Evolutionary conservation across 2,113 vertebrate species (phyloP).

Genomic region (Crotalus helleri): DNA sequence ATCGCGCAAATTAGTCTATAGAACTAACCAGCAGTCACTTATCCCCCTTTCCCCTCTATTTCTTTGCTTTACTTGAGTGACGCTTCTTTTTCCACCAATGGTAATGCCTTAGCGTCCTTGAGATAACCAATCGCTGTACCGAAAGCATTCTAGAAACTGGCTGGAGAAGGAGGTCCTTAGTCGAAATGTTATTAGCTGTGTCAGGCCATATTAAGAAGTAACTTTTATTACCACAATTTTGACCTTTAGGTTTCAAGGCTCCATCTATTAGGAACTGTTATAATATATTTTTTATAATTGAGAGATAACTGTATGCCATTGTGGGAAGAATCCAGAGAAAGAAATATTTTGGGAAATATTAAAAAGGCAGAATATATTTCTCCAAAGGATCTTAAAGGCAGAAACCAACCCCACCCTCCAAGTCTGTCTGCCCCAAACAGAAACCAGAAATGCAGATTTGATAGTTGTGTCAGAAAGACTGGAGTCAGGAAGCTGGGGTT

Average conservation of each 20-base stretch:
- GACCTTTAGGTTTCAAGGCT: background rate
- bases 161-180: background rate
- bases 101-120: background rate
- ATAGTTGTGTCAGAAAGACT: no score
- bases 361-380: no score
- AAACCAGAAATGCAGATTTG: no score
- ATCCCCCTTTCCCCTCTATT: rapidly evolving
- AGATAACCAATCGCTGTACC: background rate
- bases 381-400: no score
- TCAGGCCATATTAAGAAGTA: background rate
- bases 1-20: rapidly evolving
- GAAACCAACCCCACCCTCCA: no score
- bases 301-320: no score
- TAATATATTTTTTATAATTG: no score
- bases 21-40: background rate
- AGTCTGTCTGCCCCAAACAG: no score
- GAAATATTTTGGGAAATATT: no score
- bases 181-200: background rate
- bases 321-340: no score
- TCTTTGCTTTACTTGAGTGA: background rate
- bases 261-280: background rate
- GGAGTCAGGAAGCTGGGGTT: no score
- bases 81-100: background rate
- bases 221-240: background rate
- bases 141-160: background rate